Evolutionary conservation across 2,113 vertebrate species (phyloP).

Genomic region (Aspiorhynchus laticeps): DNA sequence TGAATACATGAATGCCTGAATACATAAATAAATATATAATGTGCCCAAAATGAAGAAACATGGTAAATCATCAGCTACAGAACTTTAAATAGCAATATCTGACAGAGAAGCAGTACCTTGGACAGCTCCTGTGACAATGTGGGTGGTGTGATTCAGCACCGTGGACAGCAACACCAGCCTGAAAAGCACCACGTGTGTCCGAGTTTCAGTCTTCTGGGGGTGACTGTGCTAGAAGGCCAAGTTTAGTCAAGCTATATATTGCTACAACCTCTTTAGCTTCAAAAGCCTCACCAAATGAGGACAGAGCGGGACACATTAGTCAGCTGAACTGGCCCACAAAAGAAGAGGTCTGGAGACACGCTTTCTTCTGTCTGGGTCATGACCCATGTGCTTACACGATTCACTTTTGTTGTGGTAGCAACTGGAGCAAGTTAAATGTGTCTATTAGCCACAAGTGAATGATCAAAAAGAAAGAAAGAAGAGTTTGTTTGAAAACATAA

Average conservation of each 20-base stretch:
- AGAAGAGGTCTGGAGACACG: conserved; percentile 12
- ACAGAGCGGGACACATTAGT: conserved; percentile 7
- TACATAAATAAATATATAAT: neutral
- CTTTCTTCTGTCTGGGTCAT: conserved; percentile 12
- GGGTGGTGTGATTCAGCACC: conserved; percentile 56
- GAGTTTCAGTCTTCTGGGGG: conserved; percentile 34
- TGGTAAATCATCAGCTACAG: neutral
- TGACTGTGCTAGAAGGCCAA: conserved; percentile 44
- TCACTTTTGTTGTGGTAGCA: neutral
- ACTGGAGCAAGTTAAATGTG: conserved; percentile 31
- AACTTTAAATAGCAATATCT: conserved; percentile 14
- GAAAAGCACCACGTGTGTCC: conserved; percentile 33
- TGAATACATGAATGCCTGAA: too few species aligned
- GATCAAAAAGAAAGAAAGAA: neutral
- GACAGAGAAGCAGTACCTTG: conserved; percentile 32
- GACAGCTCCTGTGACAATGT: conserved; percentile 50
- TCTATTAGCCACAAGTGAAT: neutral
- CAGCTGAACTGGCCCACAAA: conserved; percentile 11
- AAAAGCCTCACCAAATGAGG: conserved; percentile 21
- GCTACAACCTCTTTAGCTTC: conserved; percentile 9
- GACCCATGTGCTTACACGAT: neutral
- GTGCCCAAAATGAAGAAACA: neutral
- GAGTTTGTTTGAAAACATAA: conserved; percentile 8
- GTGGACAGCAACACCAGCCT: conserved; percentile 53
- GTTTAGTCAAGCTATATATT: conserved; percentile 32